Conservation (phyloP, 2,797 vertebrate genomes). For the Neomorphus geoffroyi region DNA sequence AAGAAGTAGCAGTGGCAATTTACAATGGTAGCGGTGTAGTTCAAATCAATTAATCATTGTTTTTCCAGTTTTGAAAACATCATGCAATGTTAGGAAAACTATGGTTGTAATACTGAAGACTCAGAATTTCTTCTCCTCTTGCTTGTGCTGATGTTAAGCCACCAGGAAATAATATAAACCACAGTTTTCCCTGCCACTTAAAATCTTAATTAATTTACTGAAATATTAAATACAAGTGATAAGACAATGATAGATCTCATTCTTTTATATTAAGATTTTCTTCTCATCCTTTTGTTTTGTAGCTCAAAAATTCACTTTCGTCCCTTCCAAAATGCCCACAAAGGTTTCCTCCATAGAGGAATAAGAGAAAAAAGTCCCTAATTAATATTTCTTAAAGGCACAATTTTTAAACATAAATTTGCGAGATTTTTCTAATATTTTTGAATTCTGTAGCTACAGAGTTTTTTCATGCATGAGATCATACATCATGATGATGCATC, state of each 20-base stretch:
- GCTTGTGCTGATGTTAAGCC: neutral
- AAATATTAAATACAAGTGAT: constrained; percentile 45
- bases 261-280: neutral
- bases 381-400: neutral
- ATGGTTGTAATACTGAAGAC: neutral
- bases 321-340: neutral
- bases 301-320: constrained; percentile 7
- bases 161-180: constrained; percentile 27
- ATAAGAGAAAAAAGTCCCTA: neutral
- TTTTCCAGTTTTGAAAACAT: constrained; percentile 21
- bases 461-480: neutral
- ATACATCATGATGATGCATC: too few relatives aligned
- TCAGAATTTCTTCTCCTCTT: neutral
- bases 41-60: neutral
- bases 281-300: neutral
- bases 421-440: neutral
- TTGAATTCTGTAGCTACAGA: neutral
- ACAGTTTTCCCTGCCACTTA: neutral
- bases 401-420: neutral
- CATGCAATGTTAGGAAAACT: neutral
- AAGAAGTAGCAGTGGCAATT: neutral
- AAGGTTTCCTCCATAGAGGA: neutral
- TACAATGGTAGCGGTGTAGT: neutral
- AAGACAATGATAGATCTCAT: neutral
- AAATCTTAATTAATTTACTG: neutral